phyloP scores from a whole-genome alignment of 2,888 invertebrate genomes.

The Sphecodes monilicornis region DNA sequence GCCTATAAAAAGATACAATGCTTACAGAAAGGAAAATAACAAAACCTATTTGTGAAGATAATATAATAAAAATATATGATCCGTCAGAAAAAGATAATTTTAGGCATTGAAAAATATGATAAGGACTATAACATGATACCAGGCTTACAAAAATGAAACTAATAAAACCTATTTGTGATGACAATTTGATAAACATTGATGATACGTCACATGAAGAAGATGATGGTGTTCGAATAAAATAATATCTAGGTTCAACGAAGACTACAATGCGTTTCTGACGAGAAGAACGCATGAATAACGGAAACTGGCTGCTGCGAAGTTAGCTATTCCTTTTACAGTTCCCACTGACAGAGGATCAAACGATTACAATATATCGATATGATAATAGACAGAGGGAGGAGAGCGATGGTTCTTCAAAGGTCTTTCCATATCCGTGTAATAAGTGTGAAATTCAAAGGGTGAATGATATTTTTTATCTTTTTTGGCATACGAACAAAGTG shows the following conservation, averaged over 20 bases:
- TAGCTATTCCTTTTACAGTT: slow-evolving; percentile 45
- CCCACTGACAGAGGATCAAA: slow-evolving; percentile 67
- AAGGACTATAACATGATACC: too few species aligned
- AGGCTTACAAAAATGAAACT: too few species aligned
- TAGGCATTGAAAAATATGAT: too few species aligned
- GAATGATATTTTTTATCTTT: slow-evolving; percentile 39
- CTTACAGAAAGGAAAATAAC: too few species aligned
- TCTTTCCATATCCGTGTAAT: slow-evolving; percentile 52
- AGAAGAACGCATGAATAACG: background rate
- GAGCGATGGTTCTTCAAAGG: slow-evolving; percentile 54
- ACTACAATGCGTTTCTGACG: background rate
- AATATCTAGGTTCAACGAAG: background rate
- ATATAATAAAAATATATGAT: too few species aligned
- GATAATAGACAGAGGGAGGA: slow-evolving; percentile 34
- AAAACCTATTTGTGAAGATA: too few species aligned
- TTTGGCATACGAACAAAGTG: slow-evolving; percentile 31
- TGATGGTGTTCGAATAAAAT: background rate
- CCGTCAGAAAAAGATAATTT: too few species aligned
- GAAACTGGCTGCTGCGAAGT: slow-evolving; percentile 41
- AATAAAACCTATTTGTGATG: too few species aligned
- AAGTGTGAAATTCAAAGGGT: slow-evolving; percentile 41
- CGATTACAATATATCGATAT: slow-evolving; percentile 70
- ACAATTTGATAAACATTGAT: background rate
- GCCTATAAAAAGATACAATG: too few species aligned
- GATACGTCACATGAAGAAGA: background rate